Conservation (phyloP, 1,140 invertebrate species). For the Hylaeus anthracinus region DNA sequence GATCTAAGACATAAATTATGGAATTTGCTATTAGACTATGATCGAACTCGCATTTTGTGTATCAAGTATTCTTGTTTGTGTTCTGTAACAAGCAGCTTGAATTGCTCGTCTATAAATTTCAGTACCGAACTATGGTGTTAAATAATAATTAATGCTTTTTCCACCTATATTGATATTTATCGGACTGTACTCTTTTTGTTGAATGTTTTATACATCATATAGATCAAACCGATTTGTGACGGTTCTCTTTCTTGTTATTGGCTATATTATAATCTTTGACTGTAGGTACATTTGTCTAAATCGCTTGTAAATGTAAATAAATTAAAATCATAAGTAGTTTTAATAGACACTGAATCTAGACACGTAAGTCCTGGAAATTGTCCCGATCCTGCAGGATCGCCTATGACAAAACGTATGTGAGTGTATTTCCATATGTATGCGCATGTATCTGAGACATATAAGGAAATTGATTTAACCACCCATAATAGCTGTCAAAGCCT, state of each 20-base stretch:
- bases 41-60: slow-evolving; percentile 37
- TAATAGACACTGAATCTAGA: slow-evolving; percentile 78
- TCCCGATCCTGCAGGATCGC: slow-evolving; percentile 70
- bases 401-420: slow-evolving; percentile 70
- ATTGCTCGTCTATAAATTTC: slow-evolving; percentile 68
- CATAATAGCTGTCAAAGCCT: slow-evolving; percentile 73
- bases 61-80: slow-evolving; percentile 46
- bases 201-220: slow-evolving; percentile 60
- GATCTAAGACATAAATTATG: slow-evolving; percentile 38
- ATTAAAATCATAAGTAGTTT: slow-evolving; percentile 75
- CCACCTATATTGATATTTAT: slow-evolving; percentile 57
- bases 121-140: slow-evolving; percentile 68
- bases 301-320: slow-evolving; percentile 78
- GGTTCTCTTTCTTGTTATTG: slow-evolving; percentile 61
- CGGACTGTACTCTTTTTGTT: slow-evolving; percentile 52
- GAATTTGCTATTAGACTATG: slow-evolving; percentile 43
- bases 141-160: slow-evolving; percentile 62
- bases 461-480: slow-evolving; percentile 78
- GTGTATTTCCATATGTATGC: slow-evolving; percentile 68
- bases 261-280: slow-evolving; percentile 75
- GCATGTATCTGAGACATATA: slow-evolving; percentile 69
- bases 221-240: slow-evolving; percentile 53
- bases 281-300: slow-evolving; percentile 79
- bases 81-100: slow-evolving; percentile 68
- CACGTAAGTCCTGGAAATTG: slow-evolving; percentile 75